Percentiles rank a stretch among this genome's conserved stretches.
Evolutionary conservation across 2,797 vertebrate species (phyloP).

Genomic region (Sphenopsis melanotis): DNA sequence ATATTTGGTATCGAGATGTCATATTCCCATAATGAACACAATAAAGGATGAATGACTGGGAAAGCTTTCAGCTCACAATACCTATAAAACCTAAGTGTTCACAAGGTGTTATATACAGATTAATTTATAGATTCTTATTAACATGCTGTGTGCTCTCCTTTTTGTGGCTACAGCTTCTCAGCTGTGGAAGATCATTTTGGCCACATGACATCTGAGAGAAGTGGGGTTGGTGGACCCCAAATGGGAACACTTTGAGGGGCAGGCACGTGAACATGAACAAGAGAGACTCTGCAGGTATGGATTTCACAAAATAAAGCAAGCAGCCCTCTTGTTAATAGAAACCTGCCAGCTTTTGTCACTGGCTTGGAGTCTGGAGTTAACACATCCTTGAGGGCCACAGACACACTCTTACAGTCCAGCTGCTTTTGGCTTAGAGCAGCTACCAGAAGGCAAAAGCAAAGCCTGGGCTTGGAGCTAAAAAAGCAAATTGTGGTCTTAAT

Average conservation of each 20-base stretch:
- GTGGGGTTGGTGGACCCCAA: not conserved
- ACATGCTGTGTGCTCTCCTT: slow-evolving; percentile 2
- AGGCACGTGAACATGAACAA: not conserved
- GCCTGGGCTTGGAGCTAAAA: not conserved
- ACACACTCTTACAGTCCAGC: not conserved
- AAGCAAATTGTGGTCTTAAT: not conserved
- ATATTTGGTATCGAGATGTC: slow-evolving; percentile 59
- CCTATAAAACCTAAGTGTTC: slow-evolving; percentile 64
- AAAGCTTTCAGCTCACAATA: slow-evolving; percentile 59
- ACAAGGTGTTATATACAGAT: slow-evolving; percentile 58
- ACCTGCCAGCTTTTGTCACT: not conserved
- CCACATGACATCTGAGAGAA: not conserved
- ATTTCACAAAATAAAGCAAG: not conserved
- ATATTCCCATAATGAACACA: slow-evolving; percentile 67
- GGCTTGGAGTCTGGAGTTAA: not conserved
- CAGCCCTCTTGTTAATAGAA: not conserved
- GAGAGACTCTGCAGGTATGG: not conserved
- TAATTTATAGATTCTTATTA: slow-evolving; percentile 68
- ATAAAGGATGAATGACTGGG: slow-evolving; percentile 61
- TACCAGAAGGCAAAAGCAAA: not conserved
- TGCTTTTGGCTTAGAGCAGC: not conserved
- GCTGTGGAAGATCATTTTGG: not conserved
- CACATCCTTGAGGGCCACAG: not conserved
- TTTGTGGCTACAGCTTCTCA: slow-evolving; percentile 24
- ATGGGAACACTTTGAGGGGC: not conserved